These are phyloP conservation scores for Ormia ochracea DNA, from an alignment of 2,888 invertebrate genomes.

Conservation along the genomic window DNA sequence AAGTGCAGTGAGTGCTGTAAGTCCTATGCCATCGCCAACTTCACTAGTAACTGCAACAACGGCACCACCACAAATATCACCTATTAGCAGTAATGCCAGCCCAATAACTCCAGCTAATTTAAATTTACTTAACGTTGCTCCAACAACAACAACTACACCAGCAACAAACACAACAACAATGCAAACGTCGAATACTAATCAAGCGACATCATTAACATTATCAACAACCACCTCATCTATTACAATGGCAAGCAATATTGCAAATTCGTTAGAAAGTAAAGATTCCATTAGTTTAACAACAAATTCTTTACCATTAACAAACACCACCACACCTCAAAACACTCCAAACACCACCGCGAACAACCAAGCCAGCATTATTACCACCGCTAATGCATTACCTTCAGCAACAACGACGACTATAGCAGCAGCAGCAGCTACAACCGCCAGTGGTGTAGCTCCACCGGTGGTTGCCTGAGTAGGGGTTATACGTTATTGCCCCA, in stretches of 20 bases:
- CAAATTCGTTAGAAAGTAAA: conserved; percentile 54
- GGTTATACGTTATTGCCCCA: conserved; percentile 74
- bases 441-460: conserved; percentile 65
- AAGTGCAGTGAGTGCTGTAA: conserved; percentile 20
- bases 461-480: conserved; percentile 75
- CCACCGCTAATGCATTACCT: not conserved
- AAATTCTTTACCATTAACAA: conserved; percentile 64
- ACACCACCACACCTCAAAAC: conserved; percentile 59
- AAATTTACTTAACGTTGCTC: conserved; percentile 10
- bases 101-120: not conserved
- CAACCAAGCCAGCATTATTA: not conserved
- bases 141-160: conserved; percentile 7
- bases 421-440: conserved; percentile 18
- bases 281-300: conserved; percentile 51
- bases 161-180: conserved; percentile 4
- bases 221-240: conserved; percentile 31
- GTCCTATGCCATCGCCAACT: conserved; percentile 23
- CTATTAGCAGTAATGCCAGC: not conserved
- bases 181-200: conserved; percentile 34
- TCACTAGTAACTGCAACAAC: conserved; percentile 7
- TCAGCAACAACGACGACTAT: conserved; percentile 23
- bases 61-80: conserved; percentile 21
- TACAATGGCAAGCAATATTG: conserved; percentile 58
- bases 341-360: conserved; percentile 36
- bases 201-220: conserved; percentile 12